Conservation (phyloP, 1,140 invertebrate species). For the Spodoptera litura region DNA sequence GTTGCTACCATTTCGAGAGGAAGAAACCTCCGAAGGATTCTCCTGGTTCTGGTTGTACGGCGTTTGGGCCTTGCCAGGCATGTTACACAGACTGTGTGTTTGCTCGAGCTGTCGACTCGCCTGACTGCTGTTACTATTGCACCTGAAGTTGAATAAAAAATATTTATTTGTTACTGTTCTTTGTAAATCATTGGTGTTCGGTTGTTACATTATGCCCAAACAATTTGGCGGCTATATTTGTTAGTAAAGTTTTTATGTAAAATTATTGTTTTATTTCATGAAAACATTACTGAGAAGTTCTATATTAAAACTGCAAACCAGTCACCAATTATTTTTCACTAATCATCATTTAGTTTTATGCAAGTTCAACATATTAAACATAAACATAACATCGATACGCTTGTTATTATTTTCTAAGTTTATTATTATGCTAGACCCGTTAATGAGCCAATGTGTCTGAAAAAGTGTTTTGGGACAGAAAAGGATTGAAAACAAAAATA, state of each 20-base stretch:
- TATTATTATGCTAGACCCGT: too few species aligned
- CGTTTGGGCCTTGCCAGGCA: slow-evolving; percentile 28
- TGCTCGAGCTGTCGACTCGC: slow-evolving; percentile 44
- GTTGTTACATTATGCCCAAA: slow-evolving; percentile 51
- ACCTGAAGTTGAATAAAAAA: slow-evolving; percentile 39
- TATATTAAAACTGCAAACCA: background rate
- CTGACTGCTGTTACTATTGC: slow-evolving; percentile 58
- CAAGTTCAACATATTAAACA: too few species aligned
- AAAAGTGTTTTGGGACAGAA: too few species aligned
- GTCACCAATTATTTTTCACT: too few species aligned
- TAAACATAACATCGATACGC: too few species aligned
- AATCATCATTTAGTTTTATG: too few species aligned
- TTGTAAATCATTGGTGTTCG: slow-evolving; percentile 24
- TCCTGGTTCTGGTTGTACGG: background rate
- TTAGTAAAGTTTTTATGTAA: slow-evolving; percentile 51
- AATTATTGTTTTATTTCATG: background rate
- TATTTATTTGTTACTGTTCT: slow-evolving; percentile 30
- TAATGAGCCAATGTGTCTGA: too few species aligned
- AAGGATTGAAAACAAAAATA: too few species aligned
- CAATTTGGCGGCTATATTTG: slow-evolving; percentile 64
- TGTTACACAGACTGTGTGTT: slow-evolving; percentile 56
- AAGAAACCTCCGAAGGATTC: slow-evolving; percentile 52
- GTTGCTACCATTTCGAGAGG: slow-evolving; percentile 72
- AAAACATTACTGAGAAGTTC: background rate
- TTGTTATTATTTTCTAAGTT: too few species aligned